Conservation (phyloP, 2,888 invertebrate genomes). For the Drosophila sordidapex region DNA sequence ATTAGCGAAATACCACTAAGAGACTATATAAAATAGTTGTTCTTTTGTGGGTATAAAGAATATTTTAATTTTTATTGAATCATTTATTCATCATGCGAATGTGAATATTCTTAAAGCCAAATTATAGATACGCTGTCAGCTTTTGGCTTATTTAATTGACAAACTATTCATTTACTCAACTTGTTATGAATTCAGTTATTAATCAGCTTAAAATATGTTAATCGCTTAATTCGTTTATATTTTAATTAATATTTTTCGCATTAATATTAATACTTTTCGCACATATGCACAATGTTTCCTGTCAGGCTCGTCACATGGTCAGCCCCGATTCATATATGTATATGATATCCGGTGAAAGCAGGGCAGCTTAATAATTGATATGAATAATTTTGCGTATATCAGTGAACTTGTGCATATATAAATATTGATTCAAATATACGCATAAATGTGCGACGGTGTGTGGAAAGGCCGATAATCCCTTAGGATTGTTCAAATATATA, state of each 20-base stretch:
- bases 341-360: conserved; percentile 28
- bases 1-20: not conserved
- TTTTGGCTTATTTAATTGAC: not conserved
- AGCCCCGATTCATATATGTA: conserved; percentile 36
- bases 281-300: conserved; percentile 10
- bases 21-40: not conserved
- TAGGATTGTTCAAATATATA: conserved; percentile 61
- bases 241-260: conserved; percentile 15
- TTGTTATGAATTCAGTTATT: not conserved
- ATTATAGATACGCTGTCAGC: not conserved
- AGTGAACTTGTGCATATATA: not conserved
- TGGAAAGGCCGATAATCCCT: conserved; percentile 63
- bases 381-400: conserved; percentile 6
- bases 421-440: conserved; percentile 5
- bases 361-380: conserved; percentile 17
- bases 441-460: conserved; percentile 6
- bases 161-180: not conserved
- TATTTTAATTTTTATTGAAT: not conserved
- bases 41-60: not conserved
- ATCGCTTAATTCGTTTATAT: conserved; percentile 34
- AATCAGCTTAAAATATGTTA: not conserved
- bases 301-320: conserved; percentile 38
- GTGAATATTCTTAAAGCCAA: not conserved
- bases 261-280: conserved; percentile 14
- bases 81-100: not conserved